These are phyloP conservation scores for Nowickia ferox DNA, from an alignment of 2,888 invertebrate genomes.

Conservation along the genomic window DNA sequence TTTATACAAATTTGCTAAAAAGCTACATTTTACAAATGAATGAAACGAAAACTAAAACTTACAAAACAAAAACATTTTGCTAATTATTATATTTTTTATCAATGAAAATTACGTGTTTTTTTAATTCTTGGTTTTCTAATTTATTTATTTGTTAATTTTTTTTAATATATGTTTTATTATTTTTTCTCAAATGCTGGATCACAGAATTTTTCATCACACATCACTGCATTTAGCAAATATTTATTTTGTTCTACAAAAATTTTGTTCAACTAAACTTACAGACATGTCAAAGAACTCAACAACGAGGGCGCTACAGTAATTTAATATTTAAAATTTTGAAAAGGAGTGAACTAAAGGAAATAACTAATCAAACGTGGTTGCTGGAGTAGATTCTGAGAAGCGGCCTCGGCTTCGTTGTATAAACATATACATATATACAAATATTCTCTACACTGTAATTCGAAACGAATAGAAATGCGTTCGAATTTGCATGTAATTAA, in stretches of 20 bases:
- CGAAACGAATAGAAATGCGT: too few species aligned
- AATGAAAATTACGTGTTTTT: constrained; percentile 29
- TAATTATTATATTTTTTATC: constrained; percentile 47
- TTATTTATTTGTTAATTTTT: constrained; percentile 50
- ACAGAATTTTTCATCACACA: constrained; percentile 83
- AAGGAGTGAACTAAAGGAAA: too few species aligned
- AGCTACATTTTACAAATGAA: constrained; percentile 49
- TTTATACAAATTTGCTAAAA: constrained; percentile 68
- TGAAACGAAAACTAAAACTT: background rate
- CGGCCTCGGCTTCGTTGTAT: too few species aligned
- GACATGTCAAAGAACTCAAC: constrained; percentile 11
- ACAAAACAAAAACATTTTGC: constrained; percentile 45
- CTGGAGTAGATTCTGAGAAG: too few species aligned
- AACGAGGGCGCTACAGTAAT: background rate
- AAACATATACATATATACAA: too few species aligned
- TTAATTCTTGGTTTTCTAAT: constrained; percentile 17
- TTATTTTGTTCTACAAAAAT: constrained; percentile 36
- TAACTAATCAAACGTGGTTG: too few species aligned
- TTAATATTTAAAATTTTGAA: background rate
- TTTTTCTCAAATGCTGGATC: constrained; percentile 80
- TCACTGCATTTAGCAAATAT: constrained; percentile 63
- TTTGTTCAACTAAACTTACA: constrained; percentile 18
- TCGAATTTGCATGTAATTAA: too few species aligned
- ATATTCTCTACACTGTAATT: too few species aligned
- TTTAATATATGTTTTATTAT: constrained; percentile 59